Conservation (phyloP, 2,113 vertebrate genomes). For the Engystomops pustulosus region DNA sequence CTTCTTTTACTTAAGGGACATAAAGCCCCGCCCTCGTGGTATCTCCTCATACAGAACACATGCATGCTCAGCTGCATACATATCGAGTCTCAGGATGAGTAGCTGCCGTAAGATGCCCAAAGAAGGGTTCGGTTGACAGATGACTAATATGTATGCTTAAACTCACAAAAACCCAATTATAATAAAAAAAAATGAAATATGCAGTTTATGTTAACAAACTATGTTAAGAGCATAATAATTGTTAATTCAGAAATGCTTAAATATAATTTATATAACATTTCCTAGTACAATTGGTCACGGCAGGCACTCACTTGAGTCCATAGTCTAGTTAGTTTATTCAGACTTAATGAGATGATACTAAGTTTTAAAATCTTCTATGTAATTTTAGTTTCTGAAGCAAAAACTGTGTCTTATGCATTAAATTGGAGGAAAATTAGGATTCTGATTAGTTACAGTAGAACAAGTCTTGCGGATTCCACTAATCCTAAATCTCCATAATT, state of each 20-base stretch:
- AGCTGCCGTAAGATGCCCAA: too few relatives aligned
- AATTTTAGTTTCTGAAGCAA: not conserved
- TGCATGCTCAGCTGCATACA: too few relatives aligned
- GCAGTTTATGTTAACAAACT: not conserved
- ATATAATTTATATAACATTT: not conserved
- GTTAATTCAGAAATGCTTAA: not conserved
- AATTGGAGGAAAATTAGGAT: slow-evolving; percentile 10
- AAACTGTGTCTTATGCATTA: slow-evolving; percentile 15
- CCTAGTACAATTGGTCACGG: not conserved
- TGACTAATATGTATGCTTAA: not conserved
- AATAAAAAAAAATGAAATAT: not conserved
- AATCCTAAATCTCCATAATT: slow-evolving; percentile 19
- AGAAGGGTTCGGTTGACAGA: too few relatives aligned
- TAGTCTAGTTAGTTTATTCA: not conserved
- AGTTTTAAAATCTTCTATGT: not conserved
- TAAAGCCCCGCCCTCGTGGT: too few relatives aligned
- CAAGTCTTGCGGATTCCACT: not conserved
- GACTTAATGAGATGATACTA: slow-evolving; percentile 12
- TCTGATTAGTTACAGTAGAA: slow-evolving; percentile 8
- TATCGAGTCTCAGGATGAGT: too few relatives aligned
- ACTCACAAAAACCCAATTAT: not conserved
- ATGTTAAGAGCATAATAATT: not conserved
- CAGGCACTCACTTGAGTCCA: not conserved
- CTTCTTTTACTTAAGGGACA: too few relatives aligned
- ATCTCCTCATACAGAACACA: too few relatives aligned